Base-by-base conservation (phyloP, 2,797 vertebrate genomes). In the Enteromius radiatus region DNA sequence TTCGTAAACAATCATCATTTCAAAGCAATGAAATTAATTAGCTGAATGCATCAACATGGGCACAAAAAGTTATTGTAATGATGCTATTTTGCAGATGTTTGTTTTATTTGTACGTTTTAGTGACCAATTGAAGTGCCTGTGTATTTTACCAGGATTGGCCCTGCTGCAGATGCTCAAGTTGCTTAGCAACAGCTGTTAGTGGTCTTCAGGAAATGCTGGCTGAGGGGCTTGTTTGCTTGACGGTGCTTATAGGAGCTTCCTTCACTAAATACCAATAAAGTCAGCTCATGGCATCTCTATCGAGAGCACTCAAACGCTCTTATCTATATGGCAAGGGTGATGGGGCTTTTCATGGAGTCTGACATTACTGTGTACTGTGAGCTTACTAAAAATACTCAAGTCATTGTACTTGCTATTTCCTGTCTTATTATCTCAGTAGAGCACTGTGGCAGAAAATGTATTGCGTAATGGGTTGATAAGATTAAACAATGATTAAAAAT, bases 151-250 rank as follows among this genome's bases (percentile, higher is more conserved):
- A 69, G 77, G 77, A 82, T 83, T 85, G 80, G 77, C 82, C 59
- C 28, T 43, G 23, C 65, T 64, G 54, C 52, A 33, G 52, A 71
- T 77, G 70, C 21, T 70, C 38, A 69, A 80, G 84, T 89, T 88
- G 85, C 85, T 83, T 83, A 81, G 88, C 86, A 86, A 88, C 87
- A 49, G 73, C 75, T 84, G 80, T 76, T 77, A 73, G 84, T 43
- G 45, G 77, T 83, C 75, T 86, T 78, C n/a, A 49, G 70, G 75
- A 82, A 71, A 79, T 64, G 31, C 71, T 74, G 21, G 43, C 70
- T 80, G 8, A 61, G 49, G 52, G 79, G 41, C 38, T 79, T 82
- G 65, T 85, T 76, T 82, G 63, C 78, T 73, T 63, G 76, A 71
- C 68, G 14, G 65, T 64, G 45, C 65, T 80, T 49, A 77, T 54